Evolutionary conservation across 2,888 invertebrate genomes (phyloP), one percentile per base, ranked within the genome.

Genomic region (Arctia plantaginis): DNA sequence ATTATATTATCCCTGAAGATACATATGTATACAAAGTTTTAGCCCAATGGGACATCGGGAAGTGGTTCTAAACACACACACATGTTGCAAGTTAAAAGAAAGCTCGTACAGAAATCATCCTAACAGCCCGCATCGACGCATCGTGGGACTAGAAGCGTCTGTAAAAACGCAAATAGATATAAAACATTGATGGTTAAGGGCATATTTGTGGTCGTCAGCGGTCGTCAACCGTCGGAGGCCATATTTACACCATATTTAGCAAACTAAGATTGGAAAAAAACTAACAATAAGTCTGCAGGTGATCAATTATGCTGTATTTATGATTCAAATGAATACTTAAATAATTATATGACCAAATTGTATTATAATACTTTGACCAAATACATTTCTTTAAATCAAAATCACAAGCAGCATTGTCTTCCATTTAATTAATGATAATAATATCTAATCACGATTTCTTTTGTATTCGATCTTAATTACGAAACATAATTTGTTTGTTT

Each of bases 401-500:
- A 30, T 27, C 10, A 44, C 44, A 12, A 30, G 12, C 66, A 67
- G 44, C 30, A 30, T 67, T 44, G 20, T 15, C 20, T 7, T 2
- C 18, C 10, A 2, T 27, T 7, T 30, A 39, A 41, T 41, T 20
- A 30, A 20, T 55, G 27, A 20, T 59, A 69, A 55, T 35, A 27
- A n/a, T 39, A 20, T 41, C 59, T 33, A 15, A 18, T 35, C 69
- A 59, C 68, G 68, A n/a, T 35, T 47, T 23, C 68, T 69, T 62
- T 69, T 69, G 68, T 35, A 51, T 67, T 67, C 44, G 4, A 62
- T 39, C 4, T 10, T 66, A 69, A 51, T 69, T 51, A 33, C 23
- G 35, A 51, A 69, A 51, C 30, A 33, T 51, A 51, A 68, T 68
- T 66, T 30, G 66, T 66, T 44, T 41, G 67, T 67, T 67, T 67